Base-by-base conservation (phyloP, 1,140 invertebrate genomes). In the Macrotrachela quadricornifera region DNA sequence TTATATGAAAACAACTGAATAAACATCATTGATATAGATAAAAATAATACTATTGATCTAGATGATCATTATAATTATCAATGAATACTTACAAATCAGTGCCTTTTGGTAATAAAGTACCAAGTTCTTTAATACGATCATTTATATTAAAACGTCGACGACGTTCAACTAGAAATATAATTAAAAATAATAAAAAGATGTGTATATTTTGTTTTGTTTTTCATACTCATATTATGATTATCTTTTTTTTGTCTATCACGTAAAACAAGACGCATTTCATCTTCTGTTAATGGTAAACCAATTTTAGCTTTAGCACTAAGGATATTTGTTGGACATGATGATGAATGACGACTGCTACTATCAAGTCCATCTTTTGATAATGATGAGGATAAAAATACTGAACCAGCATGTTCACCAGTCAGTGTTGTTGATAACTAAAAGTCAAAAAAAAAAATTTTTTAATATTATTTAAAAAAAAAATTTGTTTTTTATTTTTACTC, bases 171-270 rank as follows among this genome's bases (percentile, higher is more conserved):
- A 55, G 10, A 54, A 57, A 61, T 43, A 57, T 30, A 6, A 37
- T 37, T 49, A 16, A 43, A 51, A 43, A n/a, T 46, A 51, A 51
- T 46, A 46, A 30, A 39, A 46, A 17, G 16, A 10, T n/a, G 14
- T 40, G 13, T 30, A 4, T 2, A 1, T 43, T 40, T n/a, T 13
- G 0, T 6, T 30, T 42, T 16, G 8, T 14, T 16, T 21, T 14
- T 62, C 63, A 56, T 59, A 94, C 88, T 95, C 83, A 92, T 88
- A 71, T 96, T 96, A 70, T 96, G 91, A 69, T 94, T 95, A 69
- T 96, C 90, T 68, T 96, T 96, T 71, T 95, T 95, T 71, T 92
- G 85, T 58, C 91, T 68, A 65, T 96, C 91, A 70, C 91, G 90
- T 15, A 80, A 50, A 70, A 71, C 63, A 56, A 64, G 46, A 57